These are phyloP conservation scores for Eueremaeus valkanovi DNA, from an alignment of 2,888 invertebrate genomes.

Conservation along the genomic window DNA sequence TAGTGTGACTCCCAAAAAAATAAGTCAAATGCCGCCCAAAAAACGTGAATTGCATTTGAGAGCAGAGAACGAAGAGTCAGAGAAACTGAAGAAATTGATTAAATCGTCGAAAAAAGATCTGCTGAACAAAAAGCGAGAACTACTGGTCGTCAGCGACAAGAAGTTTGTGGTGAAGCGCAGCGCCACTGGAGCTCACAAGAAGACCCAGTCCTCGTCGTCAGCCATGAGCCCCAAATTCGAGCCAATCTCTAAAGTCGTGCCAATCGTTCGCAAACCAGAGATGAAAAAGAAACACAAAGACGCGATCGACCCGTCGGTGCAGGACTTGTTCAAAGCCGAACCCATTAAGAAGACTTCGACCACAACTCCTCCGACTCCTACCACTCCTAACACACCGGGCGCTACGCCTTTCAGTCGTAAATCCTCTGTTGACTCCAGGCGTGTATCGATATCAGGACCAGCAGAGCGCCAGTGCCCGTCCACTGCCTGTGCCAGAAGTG, in stretches of 20 bases:
- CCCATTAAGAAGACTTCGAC: not conserved
- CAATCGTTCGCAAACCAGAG: slow-evolving; percentile 26
- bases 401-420: not conserved
- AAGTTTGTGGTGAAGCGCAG: not conserved
- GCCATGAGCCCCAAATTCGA: not conserved
- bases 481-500: slow-evolving; percentile 36
- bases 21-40: slow-evolving; percentile 13
- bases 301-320: slow-evolving; percentile 33
- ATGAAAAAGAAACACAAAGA: slow-evolving; percentile 37
- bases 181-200: not conserved
- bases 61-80: slow-evolving; percentile 27
- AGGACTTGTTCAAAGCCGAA: slow-evolving; percentile 43
- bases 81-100: slow-evolving; percentile 39
- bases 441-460: not conserved
- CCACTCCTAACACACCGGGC: slow-evolving; percentile 1
- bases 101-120: slow-evolving; percentile 40
- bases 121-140: slow-evolving; percentile 35
- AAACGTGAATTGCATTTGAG: slow-evolving; percentile 1
- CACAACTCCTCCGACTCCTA: slow-evolving; percentile 16
- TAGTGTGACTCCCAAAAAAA: not conserved
- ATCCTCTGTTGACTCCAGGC: not conserved
- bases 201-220: not conserved
- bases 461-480: slow-evolving; percentile 1
- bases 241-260: slow-evolving; percentile 39
- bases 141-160: not conserved